Percentiles rank a stretch among this genome's conserved stretches.
Conservation (phyloP, 53 echinoderm and acorn worm genomes). For the Holothuria scabra region DNA sequence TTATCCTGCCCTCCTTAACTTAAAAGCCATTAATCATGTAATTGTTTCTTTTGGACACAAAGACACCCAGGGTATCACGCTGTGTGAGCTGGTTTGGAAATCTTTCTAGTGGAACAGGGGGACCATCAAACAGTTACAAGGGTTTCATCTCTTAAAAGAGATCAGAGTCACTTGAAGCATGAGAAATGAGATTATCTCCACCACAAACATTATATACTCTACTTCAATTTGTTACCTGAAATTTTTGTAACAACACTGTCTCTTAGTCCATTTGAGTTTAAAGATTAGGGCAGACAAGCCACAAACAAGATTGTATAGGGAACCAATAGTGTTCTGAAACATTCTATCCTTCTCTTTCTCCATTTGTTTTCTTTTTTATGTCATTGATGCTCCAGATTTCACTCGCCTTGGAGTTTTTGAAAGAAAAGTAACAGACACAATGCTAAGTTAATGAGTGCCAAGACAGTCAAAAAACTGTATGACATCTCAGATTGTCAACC, state of each 20-base stretch:
- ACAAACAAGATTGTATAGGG: no score
- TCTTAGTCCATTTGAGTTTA: constrained; percentile 11
- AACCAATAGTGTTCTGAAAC: no score
- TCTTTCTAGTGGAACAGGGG: constrained; percentile 22
- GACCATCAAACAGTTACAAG: not conserved
- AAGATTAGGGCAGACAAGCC: not conserved
- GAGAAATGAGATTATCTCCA: constrained; percentile 42
- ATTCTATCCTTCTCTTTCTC: no score
- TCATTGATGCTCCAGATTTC: no score
- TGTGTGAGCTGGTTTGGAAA: constrained; percentile 8
- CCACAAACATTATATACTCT: constrained; percentile 29
- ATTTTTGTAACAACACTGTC: constrained; percentile 19
- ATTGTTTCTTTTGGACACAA: not conserved
- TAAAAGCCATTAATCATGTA: constrained; percentile 30
- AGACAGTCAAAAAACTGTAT: no score
- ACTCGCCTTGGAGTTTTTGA: no score
- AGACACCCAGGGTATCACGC: constrained; percentile 3
- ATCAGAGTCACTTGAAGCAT: not conserved
- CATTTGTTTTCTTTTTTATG: no score
- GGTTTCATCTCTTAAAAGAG: constrained; percentile 9
- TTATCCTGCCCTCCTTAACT: no score
- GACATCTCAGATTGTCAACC: no score
- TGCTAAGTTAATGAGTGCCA: no score
- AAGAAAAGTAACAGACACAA: no score
- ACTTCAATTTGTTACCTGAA: constrained; percentile 22